phyloP scores from a whole-genome alignment of 2,888 invertebrate genomes.

The Hirtodrosophila histrioides region DNA sequence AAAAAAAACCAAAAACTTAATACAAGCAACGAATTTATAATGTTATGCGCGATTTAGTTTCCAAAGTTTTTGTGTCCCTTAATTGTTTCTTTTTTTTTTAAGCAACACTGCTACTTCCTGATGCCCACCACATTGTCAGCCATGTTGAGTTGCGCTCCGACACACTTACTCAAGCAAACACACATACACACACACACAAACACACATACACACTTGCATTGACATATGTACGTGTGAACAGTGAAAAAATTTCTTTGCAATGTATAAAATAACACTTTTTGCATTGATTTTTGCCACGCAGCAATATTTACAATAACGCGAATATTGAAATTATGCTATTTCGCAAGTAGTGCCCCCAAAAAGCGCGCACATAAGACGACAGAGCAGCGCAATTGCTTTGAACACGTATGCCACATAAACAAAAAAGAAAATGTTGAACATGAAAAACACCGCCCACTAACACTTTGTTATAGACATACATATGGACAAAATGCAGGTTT shows the following conservation, averaged over 20 bases:
- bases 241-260: constrained; percentile 36
- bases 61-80: no score
- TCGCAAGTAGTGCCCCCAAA: constrained; percentile 2
- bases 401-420: constrained; percentile 67
- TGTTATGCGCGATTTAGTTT: no score
- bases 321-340: constrained; percentile 9
- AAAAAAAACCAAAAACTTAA: not conserved
- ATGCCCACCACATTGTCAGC: constrained; percentile 69
- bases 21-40: not conserved
- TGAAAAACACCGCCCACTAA: constrained; percentile 62
- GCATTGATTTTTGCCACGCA: constrained; percentile 65
- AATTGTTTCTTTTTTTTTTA: constrained; percentile 10
- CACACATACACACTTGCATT: constrained; percentile 35
- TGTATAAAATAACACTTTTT: constrained; percentile 35
- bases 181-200: constrained; percentile 8
- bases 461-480: constrained; percentile 19
- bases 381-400: constrained; percentile 39
- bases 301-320: constrained; percentile 29
- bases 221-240: constrained; percentile 29
- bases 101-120: constrained; percentile 39
- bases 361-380: constrained; percentile 15
- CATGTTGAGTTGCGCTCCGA: constrained; percentile 76
- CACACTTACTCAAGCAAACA: constrained; percentile 63
- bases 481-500: constrained; percentile 11
- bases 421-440: constrained; percentile 50